Percentiles rank a stretch among this genome's conserved stretches.
phyloP scores from a whole-genome alignment of 2,797 vertebrate genomes.

The Pseudomugil gertrudae region DNA sequence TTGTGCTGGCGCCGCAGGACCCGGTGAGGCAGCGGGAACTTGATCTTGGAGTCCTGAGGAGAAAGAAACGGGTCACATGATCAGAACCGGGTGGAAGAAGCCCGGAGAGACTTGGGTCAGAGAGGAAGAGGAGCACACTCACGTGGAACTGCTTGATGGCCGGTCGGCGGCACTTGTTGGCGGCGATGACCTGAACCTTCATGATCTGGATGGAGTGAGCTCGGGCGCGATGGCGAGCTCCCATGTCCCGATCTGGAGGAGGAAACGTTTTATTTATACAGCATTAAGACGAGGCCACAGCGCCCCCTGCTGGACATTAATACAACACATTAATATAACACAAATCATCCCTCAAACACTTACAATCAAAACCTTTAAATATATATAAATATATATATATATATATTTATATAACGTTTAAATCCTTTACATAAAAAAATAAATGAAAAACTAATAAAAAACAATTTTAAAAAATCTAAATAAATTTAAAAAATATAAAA shows the following conservation, averaged over 20 bases:
- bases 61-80: not conserved
- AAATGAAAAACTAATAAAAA: no score
- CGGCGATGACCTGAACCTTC: conserved; percentile 95
- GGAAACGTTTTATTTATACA: no score
- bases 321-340: no score
- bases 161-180: conserved; percentile 89
- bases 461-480: no score
- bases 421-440: no score
- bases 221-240: conserved; percentile 93
- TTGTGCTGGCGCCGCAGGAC: conserved; percentile 96
- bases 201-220: conserved; percentile 98
- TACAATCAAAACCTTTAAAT: no score
- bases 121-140: conserved; percentile 59
- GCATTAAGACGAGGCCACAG: no score
- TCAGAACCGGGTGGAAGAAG: conserved; percentile 41
- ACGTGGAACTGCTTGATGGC: conserved; percentile 96
- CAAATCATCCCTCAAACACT: no score
- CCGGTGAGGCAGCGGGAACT: conserved; percentile 96
- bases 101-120: conserved; percentile 23
- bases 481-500: no score
- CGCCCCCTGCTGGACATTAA: no score
- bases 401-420: no score
- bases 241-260: conserved; percentile 92
- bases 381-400: no score
- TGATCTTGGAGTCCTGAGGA: conserved; percentile 88